These are phyloP conservation scores for Aix galericulata DNA, from an alignment of 2,113 vertebrate species.

Conservation along the genomic window DNA sequence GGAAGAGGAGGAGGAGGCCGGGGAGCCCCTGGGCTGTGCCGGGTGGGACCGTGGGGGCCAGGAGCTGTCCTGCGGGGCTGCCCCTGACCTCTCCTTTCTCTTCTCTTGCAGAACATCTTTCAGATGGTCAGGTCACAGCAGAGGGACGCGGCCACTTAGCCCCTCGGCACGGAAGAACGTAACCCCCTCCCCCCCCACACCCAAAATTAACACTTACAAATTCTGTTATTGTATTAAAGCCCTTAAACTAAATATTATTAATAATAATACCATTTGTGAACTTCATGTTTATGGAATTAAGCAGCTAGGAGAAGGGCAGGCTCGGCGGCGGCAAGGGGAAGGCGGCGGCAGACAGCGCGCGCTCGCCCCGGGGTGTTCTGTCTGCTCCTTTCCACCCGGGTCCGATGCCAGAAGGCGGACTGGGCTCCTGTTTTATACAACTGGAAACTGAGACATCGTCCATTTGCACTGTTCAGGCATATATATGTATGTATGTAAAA, in stretches of 20 bases:
- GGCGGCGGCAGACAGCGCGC: neutral
- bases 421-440: constrained; percentile 64
- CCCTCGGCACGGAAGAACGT: neutral
- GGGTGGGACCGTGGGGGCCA: neutral
- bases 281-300: constrained; percentile 43
- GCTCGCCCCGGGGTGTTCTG: neutral
- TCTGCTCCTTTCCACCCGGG: neutral
- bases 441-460: constrained; percentile 70
- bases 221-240: constrained; percentile 68
- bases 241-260: constrained; percentile 72
- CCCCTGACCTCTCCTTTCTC: neutral
- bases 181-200: neutral
- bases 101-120: constrained; percentile 92
- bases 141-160: constrained; percentile 90
- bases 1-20: too few species aligned
- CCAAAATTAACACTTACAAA: constrained; percentile 69
- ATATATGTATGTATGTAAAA: constrained; percentile 75
- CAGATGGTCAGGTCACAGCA: constrained; percentile 91
- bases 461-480: constrained; percentile 75
- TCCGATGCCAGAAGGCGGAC: neutral
- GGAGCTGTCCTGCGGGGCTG: neutral
- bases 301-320: constrained; percentile 18
- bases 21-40: too few species aligned
- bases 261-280: constrained; percentile 60
- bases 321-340: neutral